Evolutionary conservation across 2,113 vertebrate species (phyloP).

Genomic region (Callionymus lyra): DNA sequence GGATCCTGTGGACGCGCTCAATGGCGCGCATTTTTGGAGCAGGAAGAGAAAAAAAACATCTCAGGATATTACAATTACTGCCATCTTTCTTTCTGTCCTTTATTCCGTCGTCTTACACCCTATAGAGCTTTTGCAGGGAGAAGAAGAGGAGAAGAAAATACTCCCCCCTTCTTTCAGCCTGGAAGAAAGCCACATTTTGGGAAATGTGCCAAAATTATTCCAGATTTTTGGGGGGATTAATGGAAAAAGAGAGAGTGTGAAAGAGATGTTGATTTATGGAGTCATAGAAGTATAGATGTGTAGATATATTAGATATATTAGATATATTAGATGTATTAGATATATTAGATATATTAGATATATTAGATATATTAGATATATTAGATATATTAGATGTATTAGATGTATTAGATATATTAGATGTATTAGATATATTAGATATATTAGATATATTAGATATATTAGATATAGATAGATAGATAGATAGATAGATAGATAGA

Average conservation of each 20-base stretch:
- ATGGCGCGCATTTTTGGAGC: conserved; percentile 72
- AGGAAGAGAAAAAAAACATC: conserved; percentile 61
- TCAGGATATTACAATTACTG: conserved; percentile 81
- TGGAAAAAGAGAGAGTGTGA: conserved; percentile 18
- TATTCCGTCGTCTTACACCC: conserved; percentile 68
- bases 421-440: too few relatives aligned
- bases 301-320: background rate
- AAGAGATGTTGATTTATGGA: conserved; percentile 27
- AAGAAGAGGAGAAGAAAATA: conserved; percentile 8
- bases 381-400: too few relatives aligned
- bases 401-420: too few relatives aligned
- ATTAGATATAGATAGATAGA: conserved; percentile 34
- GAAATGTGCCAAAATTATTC: conserved; percentile 53
- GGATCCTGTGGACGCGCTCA: conserved; percentile 72
- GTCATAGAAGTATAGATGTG: background rate
- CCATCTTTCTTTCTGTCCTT: conserved; percentile 77
- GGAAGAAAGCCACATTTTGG: conserved; percentile 51
- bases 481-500: conserved; percentile 40
- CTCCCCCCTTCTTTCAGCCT: conserved; percentile 39
- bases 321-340: too few relatives aligned
- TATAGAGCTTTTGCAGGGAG: conserved; percentile 62
- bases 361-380: too few relatives aligned
- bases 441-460: too few relatives aligned
- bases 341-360: too few relatives aligned
- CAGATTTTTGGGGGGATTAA: conserved; percentile 23